Percentiles rank a stretch among this genome's conserved stretches.
These are phyloP conservation scores for Spicauda simplicius DNA, from an alignment of 2,888 invertebrate genomes.

Conservation along the genomic window DNA sequence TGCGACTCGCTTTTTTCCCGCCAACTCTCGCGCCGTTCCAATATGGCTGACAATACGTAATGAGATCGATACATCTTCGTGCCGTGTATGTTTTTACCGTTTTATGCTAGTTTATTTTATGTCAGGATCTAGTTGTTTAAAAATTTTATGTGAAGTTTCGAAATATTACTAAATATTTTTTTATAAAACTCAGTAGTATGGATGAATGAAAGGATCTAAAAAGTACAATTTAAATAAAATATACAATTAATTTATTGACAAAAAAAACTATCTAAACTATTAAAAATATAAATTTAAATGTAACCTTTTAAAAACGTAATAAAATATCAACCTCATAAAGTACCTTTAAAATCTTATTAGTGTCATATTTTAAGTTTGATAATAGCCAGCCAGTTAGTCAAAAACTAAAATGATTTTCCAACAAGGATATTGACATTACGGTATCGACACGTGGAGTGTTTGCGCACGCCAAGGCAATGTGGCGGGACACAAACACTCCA, in stretches of 20 bases:
- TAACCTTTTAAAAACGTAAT: too few species aligned
- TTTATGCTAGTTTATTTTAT: neutral
- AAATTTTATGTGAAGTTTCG: too few species aligned
- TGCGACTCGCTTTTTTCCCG: conserved; percentile 38
- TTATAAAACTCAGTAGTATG: too few species aligned
- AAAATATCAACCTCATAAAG: too few species aligned
- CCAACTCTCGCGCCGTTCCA: conserved; percentile 37
- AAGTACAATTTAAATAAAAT: too few species aligned
- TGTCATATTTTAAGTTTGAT: neutral
- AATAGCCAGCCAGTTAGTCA: neutral
- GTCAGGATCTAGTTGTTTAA: neutral
- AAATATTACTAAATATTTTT: too few species aligned
- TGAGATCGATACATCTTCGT: conserved; percentile 38
- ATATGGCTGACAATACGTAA: conserved; percentile 41
- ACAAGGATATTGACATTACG: conserved; percentile 23
- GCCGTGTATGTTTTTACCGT: conserved; percentile 18
- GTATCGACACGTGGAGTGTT: conserved; percentile 27
- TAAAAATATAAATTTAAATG: too few species aligned
- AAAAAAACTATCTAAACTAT: too few species aligned
- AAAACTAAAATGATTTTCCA: neutral
- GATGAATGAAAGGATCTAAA: too few species aligned
- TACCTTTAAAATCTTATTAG: too few species aligned
- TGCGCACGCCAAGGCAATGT: conserved; percentile 19
- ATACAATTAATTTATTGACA: too few species aligned
- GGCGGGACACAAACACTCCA: conserved; percentile 35